Evolutionary conservation across 1,140 invertebrate genomes (phyloP).

Genomic region (Matsumurasca onukii): DNA sequence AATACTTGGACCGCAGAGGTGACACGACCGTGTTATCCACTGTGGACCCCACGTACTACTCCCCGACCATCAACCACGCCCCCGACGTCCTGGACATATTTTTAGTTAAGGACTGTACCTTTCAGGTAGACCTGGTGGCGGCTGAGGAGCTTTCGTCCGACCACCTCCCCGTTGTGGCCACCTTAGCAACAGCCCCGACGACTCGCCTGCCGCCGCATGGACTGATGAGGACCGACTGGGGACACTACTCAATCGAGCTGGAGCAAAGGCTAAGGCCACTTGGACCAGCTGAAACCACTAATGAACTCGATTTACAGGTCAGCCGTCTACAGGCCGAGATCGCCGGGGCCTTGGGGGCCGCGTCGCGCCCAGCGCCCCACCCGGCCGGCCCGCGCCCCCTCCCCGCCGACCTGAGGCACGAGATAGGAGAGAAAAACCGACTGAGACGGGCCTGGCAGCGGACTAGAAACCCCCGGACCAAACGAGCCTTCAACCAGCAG

Average conservation of each 20-base stretch:
- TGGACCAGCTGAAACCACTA: background rate
- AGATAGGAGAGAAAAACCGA: background rate
- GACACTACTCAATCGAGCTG: background rate
- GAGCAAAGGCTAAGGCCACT: background rate
- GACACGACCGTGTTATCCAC: background rate
- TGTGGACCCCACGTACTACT: background rate
- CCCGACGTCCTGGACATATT: background rate
- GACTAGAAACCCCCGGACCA: background rate
- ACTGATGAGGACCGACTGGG: background rate
- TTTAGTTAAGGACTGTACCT: background rate
- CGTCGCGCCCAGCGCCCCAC: background rate
- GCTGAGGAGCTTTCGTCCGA: background rate
- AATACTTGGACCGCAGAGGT: background rate
- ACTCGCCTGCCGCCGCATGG: background rate
- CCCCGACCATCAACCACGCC: background rate
- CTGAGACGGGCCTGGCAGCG: background rate
- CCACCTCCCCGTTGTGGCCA: background rate
- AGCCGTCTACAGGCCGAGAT: background rate
- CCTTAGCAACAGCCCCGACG: background rate
- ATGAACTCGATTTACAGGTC: background rate
- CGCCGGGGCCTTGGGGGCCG: background rate
- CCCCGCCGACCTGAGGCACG: background rate
- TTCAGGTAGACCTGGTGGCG: background rate
- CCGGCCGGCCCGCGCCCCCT: background rate
- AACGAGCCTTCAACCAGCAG: background rate